phyloP scores from a whole-genome alignment of 2,888 invertebrate genomes.

The Megalurothrips usitatus region DNA sequence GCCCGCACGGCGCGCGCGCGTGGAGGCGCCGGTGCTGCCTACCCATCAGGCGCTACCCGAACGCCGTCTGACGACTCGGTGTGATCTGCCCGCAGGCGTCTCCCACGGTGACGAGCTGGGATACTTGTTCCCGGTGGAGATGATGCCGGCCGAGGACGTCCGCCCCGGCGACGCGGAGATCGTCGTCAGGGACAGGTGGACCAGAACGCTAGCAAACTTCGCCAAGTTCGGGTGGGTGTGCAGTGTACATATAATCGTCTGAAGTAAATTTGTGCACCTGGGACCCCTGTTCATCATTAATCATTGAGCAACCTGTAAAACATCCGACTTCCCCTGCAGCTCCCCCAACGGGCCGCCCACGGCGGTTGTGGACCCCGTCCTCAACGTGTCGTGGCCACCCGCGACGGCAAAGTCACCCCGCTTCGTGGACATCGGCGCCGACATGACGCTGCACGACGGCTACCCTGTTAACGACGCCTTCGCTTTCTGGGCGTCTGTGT shows the following conservation, averaged over 20 bases:
- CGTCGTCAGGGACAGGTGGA: not conserved
- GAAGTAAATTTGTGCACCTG: not conserved
- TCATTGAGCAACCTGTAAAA: not conserved
- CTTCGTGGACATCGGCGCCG: not conserved
- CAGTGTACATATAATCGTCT: not conserved
- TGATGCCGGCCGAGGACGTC: slow-evolving; percentile 2
- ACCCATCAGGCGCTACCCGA: too few species aligned
- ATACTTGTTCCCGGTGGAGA: slow-evolving; percentile 5
- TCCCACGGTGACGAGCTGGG: slow-evolving; percentile 13
- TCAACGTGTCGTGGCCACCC: not conserved
- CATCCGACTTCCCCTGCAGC: not conserved
- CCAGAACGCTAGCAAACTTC: not conserved
- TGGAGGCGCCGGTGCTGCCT: too few species aligned
- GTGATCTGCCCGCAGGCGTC: not conserved
- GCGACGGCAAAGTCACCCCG: not conserved
- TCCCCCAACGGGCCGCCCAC: not conserved
- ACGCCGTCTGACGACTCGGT: too few species aligned
- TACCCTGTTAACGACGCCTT: not conserved
- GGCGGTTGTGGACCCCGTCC: not conserved
- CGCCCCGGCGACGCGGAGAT: not conserved
- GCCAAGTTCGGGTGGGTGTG: not conserved
- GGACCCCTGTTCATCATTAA: too few species aligned
- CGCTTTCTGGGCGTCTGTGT: not conserved
- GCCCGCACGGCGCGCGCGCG: too few species aligned
- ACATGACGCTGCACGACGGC: not conserved